A percentile compares a stretch with the other conserved stretches of the same genome.
phyloP scores from a whole-genome alignment of 2,113 vertebrate genomes.

The Bos indicus region DNA sequence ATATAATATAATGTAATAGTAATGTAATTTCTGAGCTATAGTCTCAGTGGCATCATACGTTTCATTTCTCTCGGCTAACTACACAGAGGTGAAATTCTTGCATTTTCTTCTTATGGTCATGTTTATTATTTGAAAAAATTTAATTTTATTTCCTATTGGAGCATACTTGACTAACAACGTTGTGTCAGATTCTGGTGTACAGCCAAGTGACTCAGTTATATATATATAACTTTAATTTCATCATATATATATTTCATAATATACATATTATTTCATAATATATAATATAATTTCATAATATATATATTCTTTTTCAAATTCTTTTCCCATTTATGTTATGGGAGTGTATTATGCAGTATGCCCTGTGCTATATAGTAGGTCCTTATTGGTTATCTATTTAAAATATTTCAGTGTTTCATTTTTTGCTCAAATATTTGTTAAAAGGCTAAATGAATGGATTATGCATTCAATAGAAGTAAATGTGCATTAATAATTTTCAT shows the following conservation, averaged over 20 bases:
- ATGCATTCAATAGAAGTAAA: not conserved
- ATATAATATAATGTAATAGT: too few species aligned
- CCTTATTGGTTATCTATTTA: not conserved
- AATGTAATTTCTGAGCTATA: not conserved
- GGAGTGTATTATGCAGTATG: not conserved
- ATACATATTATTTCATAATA: not conserved
- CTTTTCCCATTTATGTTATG: not conserved
- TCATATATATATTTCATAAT: too few species aligned
- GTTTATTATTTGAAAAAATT: not conserved
- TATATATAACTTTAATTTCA: too few species aligned
- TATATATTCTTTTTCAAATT: not conserved
- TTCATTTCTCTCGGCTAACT: not conserved
- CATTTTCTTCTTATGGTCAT: not conserved
- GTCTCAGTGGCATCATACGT: fast-evolving
- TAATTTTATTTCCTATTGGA: not conserved
- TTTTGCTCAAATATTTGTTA: not conserved
- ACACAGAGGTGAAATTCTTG: not conserved
- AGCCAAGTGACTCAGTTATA: not conserved
- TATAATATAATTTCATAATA: not conserved
- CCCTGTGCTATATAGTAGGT: not conserved
- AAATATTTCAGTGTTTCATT: not conserved
- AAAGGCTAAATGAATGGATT: not conserved
- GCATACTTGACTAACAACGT: not conserved
- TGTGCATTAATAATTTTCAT: not conserved
- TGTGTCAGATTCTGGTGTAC: not conserved